Evolutionary conservation across 2,888 invertebrate genomes (phyloP).

Genomic region (Drosophila rellima): DNA sequence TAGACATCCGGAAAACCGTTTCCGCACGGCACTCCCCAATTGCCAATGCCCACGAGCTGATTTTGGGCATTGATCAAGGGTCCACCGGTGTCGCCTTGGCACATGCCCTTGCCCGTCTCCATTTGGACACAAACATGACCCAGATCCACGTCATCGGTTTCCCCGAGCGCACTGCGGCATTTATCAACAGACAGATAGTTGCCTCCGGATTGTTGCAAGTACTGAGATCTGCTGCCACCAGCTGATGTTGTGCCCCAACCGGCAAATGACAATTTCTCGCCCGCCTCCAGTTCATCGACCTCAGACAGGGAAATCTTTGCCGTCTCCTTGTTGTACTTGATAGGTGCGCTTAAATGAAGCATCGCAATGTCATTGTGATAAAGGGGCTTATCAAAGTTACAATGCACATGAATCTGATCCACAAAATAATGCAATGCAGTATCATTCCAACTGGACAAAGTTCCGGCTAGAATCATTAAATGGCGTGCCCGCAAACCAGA

Average conservation of each 20-base stretch:
- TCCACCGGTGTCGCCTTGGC: conserved; percentile 77
- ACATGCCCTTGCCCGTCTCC: conserved; percentile 86
- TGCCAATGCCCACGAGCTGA: conserved; percentile 75
- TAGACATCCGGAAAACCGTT: conserved; percentile 79
- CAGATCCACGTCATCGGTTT: conserved; percentile 86
- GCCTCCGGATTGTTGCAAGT: conserved; percentile 87
- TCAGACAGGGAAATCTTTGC: conserved; percentile 86
- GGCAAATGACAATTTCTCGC: conserved; percentile 87
- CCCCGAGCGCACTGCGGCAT: conserved; percentile 86
- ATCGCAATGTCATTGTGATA: conserved; percentile 89
- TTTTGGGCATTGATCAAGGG: conserved; percentile 69
- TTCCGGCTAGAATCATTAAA: conserved; percentile 67
- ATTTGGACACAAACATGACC: conserved; percentile 88
- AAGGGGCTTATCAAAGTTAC: conserved; percentile 71
- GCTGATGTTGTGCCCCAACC: conserved; percentile 88
- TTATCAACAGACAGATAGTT: conserved; percentile 86
- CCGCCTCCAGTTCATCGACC: conserved; percentile 84
- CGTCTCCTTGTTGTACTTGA: conserved; percentile 86
- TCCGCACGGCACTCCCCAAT: conserved; percentile 82
- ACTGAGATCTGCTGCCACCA: conserved; percentile 86
- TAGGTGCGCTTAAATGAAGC: conserved; percentile 87
- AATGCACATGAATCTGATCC: conserved; percentile 61
- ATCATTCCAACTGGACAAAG: conserved; percentile 56
- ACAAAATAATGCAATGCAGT: conserved; percentile 48
- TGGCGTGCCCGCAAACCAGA: conserved; percentile 52